Percentiles rank a stretch among this genome's conserved stretches.
phyloP scores from a whole-genome alignment of 2,888 invertebrate genomes.

The Cephus spinipes region DNA sequence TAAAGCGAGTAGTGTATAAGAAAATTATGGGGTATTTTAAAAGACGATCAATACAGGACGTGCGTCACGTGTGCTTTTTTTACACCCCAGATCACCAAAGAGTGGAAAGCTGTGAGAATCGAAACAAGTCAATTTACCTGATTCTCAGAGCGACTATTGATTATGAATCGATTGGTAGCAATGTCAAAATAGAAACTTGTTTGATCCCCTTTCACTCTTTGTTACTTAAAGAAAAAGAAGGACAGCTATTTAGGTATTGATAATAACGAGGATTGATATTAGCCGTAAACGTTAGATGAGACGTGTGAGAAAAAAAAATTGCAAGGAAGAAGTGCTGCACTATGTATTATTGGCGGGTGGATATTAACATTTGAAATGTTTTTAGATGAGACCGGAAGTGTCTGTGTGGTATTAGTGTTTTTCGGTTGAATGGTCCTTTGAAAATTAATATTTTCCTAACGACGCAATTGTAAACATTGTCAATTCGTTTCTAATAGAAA shows the following conservation, averaged over 20 bases:
- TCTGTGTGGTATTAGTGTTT: neutral
- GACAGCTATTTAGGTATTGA: constrained; percentile 34
- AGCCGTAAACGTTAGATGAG: constrained; percentile 23
- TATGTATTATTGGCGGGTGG: constrained; percentile 27
- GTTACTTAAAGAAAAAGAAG: constrained; percentile 16
- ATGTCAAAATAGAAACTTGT: constrained; percentile 41
- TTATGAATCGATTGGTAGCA: constrained; percentile 13
- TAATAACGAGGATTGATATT: constrained; percentile 22
- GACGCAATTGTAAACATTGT: neutral
- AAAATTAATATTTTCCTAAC: neutral
- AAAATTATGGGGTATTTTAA: neutral
- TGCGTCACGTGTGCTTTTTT: constrained; percentile 38
- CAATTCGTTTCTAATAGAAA: neutral
- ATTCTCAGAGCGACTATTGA: neutral
- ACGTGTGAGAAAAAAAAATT: constrained; percentile 16
- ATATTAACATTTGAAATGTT: neutral
- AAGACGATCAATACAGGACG: constrained; percentile 23
- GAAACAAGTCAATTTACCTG: neutral
- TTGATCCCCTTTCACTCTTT: constrained; percentile 42
- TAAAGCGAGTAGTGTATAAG: neutral
- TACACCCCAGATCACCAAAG: constrained; percentile 31
- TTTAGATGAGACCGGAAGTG: neutral
- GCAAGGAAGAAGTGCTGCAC: constrained; percentile 45
- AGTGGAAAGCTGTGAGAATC: constrained; percentile 33
- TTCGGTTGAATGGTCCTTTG: neutral